Base-by-base conservation (phyloP, 2,797 vertebrate species). In the Pangasius sanitwongsei region DNA sequence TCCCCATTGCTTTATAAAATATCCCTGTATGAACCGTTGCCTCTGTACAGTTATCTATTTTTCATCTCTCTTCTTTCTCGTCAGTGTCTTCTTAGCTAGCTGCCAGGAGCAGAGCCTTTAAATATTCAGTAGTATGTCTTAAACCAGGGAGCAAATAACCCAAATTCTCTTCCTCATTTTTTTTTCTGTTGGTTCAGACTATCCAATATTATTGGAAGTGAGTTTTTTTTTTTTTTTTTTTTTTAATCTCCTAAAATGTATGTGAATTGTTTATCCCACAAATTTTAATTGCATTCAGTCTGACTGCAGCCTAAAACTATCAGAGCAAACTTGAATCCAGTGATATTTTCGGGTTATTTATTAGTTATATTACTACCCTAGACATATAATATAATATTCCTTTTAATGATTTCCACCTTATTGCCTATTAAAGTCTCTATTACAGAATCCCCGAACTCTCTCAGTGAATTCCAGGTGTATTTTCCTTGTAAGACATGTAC, bases 381-480 rank as follows among this genome's bases (percentile, higher is more conserved):
- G 23, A 0, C 6, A n/a, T 77, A 6, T 55, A 80, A 18, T 55
- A 80, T 55, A 80, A 31, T 74, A 53, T 53, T 25, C 25, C 2
- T 80, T 80, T 16, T 53, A 88, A 88, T 85, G 86, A 89, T 88
- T 90, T 37, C 44, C 59, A 44, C 81, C 59, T 87, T 12, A 20
- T 88, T 89, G 89, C 74, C 88, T 91, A 88, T 87, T 9, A 31
- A 67, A 67, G 4, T 31, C 12, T 34, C n/a, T n/a, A 9, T 28
- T 57, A 13, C 12, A 57, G 15, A 57, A 53, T 37, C 18, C 69
- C 50, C 57, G 67, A 86, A 20, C 50, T 57, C 50, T 37, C 41
- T 1, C 15, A 28, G 0, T 86, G 50, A 37, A 72, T 57, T 23
- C 9, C 23, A 57, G 18, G 69, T 77, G 13, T 50, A 77, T n/a